Percentiles rank a stretch among this genome's conserved stretches.
These are phyloP conservation scores for human DNA, from an alignment of 2,113 vertebrate species.

Conservation along the genomic window DNA sequence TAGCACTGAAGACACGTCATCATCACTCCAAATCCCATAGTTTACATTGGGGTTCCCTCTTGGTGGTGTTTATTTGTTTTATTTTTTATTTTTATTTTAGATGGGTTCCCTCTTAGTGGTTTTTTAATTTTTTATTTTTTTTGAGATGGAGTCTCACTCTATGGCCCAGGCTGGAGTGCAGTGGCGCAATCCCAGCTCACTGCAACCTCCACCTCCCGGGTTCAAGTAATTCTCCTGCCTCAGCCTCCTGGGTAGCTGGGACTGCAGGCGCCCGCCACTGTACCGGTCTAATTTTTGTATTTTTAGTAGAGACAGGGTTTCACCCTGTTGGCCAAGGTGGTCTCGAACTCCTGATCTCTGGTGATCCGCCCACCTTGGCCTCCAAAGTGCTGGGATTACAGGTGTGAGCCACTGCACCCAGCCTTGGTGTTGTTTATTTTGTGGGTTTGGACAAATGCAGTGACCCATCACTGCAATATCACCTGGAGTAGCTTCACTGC, in stretches of 20 bases:
- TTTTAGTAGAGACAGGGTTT: background rate
- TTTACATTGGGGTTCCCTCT: too few species aligned
- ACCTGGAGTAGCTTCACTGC: background rate
- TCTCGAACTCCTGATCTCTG: background rate
- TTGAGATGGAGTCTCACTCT: background rate
- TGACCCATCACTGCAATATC: too few species aligned
- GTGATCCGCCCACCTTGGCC: background rate
- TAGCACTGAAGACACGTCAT: background rate
- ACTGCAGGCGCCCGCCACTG: background rate
- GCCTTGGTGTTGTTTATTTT: too few species aligned
- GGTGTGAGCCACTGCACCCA: rapidly evolving
- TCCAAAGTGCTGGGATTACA: background rate
- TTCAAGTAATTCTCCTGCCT: background rate
- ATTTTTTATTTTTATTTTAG: background rate
- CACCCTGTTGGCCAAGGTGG: background rate
- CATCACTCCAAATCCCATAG: background rate
- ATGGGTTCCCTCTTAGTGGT: too few species aligned
- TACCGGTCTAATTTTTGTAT: background rate
- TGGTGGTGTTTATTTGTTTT: too few species aligned
- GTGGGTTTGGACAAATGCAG: background rate
- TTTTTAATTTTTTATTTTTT: background rate
- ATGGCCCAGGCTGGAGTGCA: background rate
- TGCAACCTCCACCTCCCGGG: background rate
- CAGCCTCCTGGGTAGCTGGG: background rate
- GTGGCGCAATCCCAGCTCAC: background rate